Evolutionary conservation across 2,797 vertebrate species (phyloP), one percentile per base, ranked within the genome.

Genomic region (Anguilla megastoma): DNA sequence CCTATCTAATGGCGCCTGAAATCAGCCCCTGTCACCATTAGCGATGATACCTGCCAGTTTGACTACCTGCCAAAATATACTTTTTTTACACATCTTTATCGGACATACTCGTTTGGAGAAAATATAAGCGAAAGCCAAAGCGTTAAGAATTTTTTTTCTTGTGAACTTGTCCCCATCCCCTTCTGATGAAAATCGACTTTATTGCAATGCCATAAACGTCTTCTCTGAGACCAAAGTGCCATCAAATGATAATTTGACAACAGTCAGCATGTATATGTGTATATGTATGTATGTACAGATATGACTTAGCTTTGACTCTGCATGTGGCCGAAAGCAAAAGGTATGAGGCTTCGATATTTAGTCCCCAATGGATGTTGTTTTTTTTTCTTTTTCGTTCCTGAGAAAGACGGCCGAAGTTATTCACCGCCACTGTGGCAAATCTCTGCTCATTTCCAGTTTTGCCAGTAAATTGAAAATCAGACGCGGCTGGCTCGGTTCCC

Each of bases 401-500:
- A 3, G 30, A 30, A 85, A 24, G 84, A 16, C 41, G 18, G 41
- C 21, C 41, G 36, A 9, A 71, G 85, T 52, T 74, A 58, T 88
- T 82, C 85, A 56, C 33, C 80, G 84, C 54, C 58, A 86, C 56
- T 79, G 85, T 86, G 85, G 88, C 74, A 86, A 88, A 88, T 86
- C 56, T 63, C 71, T 69, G 76, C 86, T 88, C 82, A 50, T 80
- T 52, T 74, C 24, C 66, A 71, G 54, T 79, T 52, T 7, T 0
- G 50, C 83, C 36, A n/a, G 84, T 88, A 87, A 87, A 86, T 74
- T 86, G 66, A 86, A 24, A 86, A 74, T 86, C 24, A 86, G 30
- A 50, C 30, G 85, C n/a, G 30, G 52, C 50, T 80, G 69, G 48
- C 86, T 94, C 27, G 0, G 7, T 58, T 88, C 84, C 84, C 91